Percentiles rank a stretch among this genome's conserved stretches.
phyloP scores from a whole-genome alignment of 2,888 invertebrate genomes.

The Drepanosiphum platanoidis region DNA sequence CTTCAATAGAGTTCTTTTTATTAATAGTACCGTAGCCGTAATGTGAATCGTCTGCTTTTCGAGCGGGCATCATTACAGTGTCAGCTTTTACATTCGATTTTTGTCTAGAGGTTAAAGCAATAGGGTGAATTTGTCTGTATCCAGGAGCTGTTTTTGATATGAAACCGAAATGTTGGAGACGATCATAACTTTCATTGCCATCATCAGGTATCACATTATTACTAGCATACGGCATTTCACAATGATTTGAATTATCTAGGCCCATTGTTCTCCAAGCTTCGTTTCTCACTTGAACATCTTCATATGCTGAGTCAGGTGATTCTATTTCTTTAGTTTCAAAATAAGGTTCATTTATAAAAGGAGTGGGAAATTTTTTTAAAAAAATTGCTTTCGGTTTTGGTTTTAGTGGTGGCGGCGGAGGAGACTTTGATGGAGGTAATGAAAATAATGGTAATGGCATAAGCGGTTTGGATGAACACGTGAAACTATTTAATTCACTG shows the following conservation, averaged over 20 bases:
- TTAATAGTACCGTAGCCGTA: conserved; percentile 82
- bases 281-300: conserved; percentile 79
- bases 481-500: conserved; percentile 67
- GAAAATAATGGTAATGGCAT: conserved; percentile 56
- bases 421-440: conserved; percentile 29
- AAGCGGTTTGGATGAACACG: conserved; percentile 64
- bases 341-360: conserved; percentile 21
- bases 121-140: conserved; percentile 75
- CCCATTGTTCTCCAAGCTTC: conserved; percentile 87
- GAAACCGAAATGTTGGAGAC: conserved; percentile 82
- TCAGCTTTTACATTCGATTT: conserved; percentile 39
- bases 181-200: conserved; percentile 76
- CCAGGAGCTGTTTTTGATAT: conserved; percentile 77
- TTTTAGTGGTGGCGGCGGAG: conserved; percentile 71
- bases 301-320: conserved; percentile 69
- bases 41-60: conserved; percentile 83
- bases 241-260: conserved; percentile 78
- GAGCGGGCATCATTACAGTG: conserved; percentile 73
- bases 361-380: conserved; percentile 8
- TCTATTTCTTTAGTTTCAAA: conserved; percentile 24
- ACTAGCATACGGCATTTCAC: conserved; percentile 69
- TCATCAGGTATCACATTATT: conserved; percentile 54
- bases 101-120: conserved; percentile 67
- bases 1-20: conserved; percentile 68
- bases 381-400: conserved; percentile 71